Evolutionary conservation across 2,888 invertebrate species (phyloP), one percentile per base, ranked within the genome.

Genomic region (Acleris sparsana): DNA sequence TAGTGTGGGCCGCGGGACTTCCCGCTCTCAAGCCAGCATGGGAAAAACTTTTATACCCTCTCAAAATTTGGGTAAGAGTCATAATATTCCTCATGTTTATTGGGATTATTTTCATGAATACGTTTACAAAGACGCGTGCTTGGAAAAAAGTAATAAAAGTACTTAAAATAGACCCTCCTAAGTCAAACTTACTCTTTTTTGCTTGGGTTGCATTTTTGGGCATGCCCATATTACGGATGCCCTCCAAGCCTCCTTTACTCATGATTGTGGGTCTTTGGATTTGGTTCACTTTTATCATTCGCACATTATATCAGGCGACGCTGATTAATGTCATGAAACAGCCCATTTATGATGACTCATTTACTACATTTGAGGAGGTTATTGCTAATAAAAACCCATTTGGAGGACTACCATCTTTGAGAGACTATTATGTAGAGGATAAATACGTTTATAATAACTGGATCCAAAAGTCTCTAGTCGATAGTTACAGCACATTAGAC

Each of bases 171-270:
- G 68, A 67, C 2, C 74, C 76, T 9, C 72, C 77, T 16, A 80
- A 78, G 66, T 71, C 73, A 9, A 87, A 80, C 72, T 72, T 85
- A 53, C 71, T 86, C 16, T 84, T 87, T 77, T 82, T 83, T 73
- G 83, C 85, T 0, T 85, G 83, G 83, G 62, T 79, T 11, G 33
- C 83, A 56, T 85, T 87, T 74, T 71, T 87, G 53, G 87, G 88
- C 0, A 63, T 82, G 68, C 84, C 87, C 0, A 69, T 83, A 68
- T 53, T 71, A 6, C 79, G 67, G 72, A 66, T 78, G 58, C 84
- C 88, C 1, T 63, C 69, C 0, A 84, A 78, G 61, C 64, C 69
- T 16, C 69, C 73, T 64, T 71, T 83, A n/a, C 62, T 79, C n/a
- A 51, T 74, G 5, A 65, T 79, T n/a, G 72, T 86, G 25, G 79